Evolutionary conservation across 1,140 invertebrate species (phyloP), one percentile per base, ranked within the genome.

Genomic region (Drosophila orosa): DNA sequence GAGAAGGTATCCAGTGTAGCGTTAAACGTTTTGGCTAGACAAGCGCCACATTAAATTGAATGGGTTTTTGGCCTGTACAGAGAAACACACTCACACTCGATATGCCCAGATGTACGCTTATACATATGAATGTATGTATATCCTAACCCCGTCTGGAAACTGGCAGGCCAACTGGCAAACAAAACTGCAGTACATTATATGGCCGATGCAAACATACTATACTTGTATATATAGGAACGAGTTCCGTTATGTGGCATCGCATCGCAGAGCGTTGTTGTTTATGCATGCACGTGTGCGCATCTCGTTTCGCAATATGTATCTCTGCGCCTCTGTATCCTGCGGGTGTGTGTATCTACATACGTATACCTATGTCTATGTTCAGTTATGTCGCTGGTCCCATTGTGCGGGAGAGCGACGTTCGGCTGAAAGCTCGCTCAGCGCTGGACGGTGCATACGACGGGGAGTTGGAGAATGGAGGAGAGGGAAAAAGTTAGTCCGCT

Each of bases 211-310:
- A 55, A 57, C 60, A 62, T 39, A 31, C 13, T 22, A 24, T 24
- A 45, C 9, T 8, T 29, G 27, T 7, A 44, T 48, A 44, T 44
- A 45, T 56, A n/a, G 17, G 47, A 58, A 72, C 59, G 27, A 47
- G 65, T 61, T 40, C 61, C 40, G 80, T 60, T 83, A 77, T 83
- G 62, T 83, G 68, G 40, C 55, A 54, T 77, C 33, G 25, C 33
- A 24, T 39, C 60, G 62, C 50, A 52, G 54, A 52, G 54, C 54
- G 56, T 72, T 76, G 73, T 87, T 76, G 73, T 73, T 67, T 77
- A 83, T 87, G 78, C 82, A 82, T 82, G 72, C 83, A 87, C 83
- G 83, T 87, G 83, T 83, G 75, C 82, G 68, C 74, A 78, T 71
- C 73, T 48, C 42, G 37, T 68, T 44, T 60, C 45, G 31, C 42